Evolutionary conservation across 53 echinoderm and acorn worm species (phyloP), one percentile per base, ranked within the genome.

Genomic region (Paracentrotus lividus): DNA sequence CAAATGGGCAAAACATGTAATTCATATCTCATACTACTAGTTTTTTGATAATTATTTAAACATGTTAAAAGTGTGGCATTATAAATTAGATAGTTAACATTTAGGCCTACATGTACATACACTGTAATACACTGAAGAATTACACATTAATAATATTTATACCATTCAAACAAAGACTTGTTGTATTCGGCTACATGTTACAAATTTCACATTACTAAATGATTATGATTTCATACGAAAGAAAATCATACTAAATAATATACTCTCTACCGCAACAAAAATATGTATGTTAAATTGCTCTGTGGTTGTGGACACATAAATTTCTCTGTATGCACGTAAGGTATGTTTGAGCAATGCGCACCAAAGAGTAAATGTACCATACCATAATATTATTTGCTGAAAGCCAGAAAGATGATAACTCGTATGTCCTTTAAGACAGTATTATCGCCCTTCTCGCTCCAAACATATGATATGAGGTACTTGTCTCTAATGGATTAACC

Each of bases 401-500:
- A n/a, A n/a, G n/a, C n/a, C n/a, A n/a, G n/a, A n/a, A n/a, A n/a
- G n/a, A n/a, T n/a, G n/a, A n/a, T n/a, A n/a, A n/a, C n/a, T n/a
- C n/a, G n/a, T n/a, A n/a, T n/a, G n/a, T n/a, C n/a, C n/a, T n/a
- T n/a, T n/a, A n/a, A n/a, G n/a, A n/a, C n/a, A n/a, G n/a, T n/a
- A n/a, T n/a, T n/a, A n/a, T n/a, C n/a, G n/a, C n/a, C n/a, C n/a
- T n/a, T n/a, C n/a, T n/a, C n/a, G n/a, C n/a, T n/a, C n/a, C n/a
- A n/a, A n/a, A n/a, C n/a, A n/a, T n/a, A n/a, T n/a, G n/a, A n/a
- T 26, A 64, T 40, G 33, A 13, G 76, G 76, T 42, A 20, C 76
- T 76, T 76, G 76, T 76, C 76, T 76, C 42, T 76, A 10, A 76
- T 36, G 76, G 76, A 21, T 76, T 75, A 42, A 76, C 76, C 42